phyloP scores from a whole-genome alignment of 2,888 invertebrate species.

The Odontothrips loti region DNA sequence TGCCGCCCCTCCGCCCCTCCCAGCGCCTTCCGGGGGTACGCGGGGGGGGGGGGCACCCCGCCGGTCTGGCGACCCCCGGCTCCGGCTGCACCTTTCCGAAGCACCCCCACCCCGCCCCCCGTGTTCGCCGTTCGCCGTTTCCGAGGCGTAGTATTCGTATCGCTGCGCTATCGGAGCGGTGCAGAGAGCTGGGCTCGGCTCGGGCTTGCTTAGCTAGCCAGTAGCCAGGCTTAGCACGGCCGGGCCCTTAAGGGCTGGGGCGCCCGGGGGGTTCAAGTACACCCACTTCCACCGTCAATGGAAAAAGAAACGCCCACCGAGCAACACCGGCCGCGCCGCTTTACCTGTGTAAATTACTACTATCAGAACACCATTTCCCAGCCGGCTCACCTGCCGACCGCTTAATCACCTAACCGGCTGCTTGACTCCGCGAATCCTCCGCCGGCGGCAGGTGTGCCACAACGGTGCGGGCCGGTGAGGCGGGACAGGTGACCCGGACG shows the following conservation, averaged over 20 bases:
- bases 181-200: neutral
- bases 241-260: neutral
- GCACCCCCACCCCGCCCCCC: neutral
- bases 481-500: no score
- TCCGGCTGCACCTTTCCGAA: constrained; percentile 1
- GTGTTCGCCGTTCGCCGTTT: neutral
- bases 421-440: no score
- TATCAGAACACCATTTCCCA: no score
- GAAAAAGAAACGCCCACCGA: neutral
- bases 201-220: neutral
- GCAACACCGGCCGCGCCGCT: no score
- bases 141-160: neutral
- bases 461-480: no score
- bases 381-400: no score
- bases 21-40: neutral
- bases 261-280: neutral
- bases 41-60: neutral
- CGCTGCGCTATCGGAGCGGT: neutral
- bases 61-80: neutral
- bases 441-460: no score
- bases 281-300: neutral
- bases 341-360: no score
- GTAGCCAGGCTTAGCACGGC: neutral
- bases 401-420: no score
- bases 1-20: neutral